These are phyloP conservation scores for Hermetia illucens DNA, from an alignment of 1,140 invertebrate genomes.

Conservation along the genomic window DNA sequence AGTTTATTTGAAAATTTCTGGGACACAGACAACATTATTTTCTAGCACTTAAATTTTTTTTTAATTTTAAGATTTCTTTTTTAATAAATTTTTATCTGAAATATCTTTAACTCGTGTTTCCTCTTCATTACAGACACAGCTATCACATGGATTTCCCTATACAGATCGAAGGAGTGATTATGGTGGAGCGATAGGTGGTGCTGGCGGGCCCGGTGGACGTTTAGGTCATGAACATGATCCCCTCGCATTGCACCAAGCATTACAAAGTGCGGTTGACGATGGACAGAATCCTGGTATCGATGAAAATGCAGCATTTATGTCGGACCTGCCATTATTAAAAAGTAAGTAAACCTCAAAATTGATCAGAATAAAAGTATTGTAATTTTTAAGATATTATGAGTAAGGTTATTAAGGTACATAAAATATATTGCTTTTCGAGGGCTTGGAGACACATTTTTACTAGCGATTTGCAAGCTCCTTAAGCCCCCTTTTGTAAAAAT, in stretches of 20 bases:
- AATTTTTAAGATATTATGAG: too few relatives aligned
- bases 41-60: neutral
- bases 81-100: neutral
- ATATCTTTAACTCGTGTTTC: neutral
- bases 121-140: slow-evolving; percentile 19
- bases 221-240: slow-evolving; percentile 39
- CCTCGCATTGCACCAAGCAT: slow-evolving; percentile 46
- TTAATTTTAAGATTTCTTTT: neutral
- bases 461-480: too few relatives aligned
- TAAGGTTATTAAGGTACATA: too few relatives aligned
- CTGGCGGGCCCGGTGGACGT: slow-evolving; percentile 20
- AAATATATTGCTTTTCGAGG: too few relatives aligned
- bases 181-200: slow-evolving; percentile 23
- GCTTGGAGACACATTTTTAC: too few relatives aligned
- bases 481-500: too few relatives aligned
- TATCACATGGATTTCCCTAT: slow-evolving; percentile 30
- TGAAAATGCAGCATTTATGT: slow-evolving; percentile 72
- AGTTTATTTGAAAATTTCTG: neutral
- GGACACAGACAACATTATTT: neutral
- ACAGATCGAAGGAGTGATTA: slow-evolving; percentile 28
- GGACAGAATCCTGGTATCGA: slow-evolving; percentile 68
- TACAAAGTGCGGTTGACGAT: slow-evolving; percentile 58
- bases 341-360: slow-evolving; percentile 46
- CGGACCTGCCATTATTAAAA: slow-evolving; percentile 73
- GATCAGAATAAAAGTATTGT: neutral